Evolutionary conservation across 2,797 vertebrate genomes (phyloP).

Genomic region (Champsocephalus esox): DNA sequence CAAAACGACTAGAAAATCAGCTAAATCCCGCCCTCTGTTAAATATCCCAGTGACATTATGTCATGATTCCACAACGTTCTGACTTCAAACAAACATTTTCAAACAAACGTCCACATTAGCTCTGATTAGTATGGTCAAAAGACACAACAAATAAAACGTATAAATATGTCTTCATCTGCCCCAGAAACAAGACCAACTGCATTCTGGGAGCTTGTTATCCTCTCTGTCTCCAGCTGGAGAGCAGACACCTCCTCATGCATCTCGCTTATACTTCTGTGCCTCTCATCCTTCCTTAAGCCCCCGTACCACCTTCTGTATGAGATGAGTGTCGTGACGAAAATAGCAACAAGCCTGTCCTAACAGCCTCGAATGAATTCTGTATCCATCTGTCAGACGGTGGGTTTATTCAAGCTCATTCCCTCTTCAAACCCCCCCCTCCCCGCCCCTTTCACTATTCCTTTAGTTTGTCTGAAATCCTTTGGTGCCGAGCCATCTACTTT

Average conservation of each 20-base stretch:
- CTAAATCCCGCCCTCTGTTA: not conserved
- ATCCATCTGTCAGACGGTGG: constrained; percentile 74
- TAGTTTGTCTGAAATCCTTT: constrained; percentile 62
- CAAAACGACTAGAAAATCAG: not conserved
- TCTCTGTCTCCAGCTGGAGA: constrained; percentile 43
- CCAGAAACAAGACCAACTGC: constrained; percentile 43
- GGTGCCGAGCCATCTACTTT: constrained; percentile 69
- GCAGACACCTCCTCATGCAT: constrained; percentile 49
- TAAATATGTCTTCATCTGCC: constrained; percentile 20
- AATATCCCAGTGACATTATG: not conserved
- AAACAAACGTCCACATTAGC: not conserved
- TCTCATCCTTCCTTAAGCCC: constrained; percentile 29
- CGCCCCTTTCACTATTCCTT: constrained; percentile 35
- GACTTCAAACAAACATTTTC: constrained; percentile 13
- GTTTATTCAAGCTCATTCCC: constrained; percentile 51
- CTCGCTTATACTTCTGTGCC: constrained; percentile 32
- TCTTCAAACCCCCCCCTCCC: not conserved
- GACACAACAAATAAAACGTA: constrained; percentile 14
- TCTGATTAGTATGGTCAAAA: constrained; percentile 12
- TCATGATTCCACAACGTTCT: not conserved
- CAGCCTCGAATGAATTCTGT: constrained; percentile 63
- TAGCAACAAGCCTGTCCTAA: constrained; percentile 64
- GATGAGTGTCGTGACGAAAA: constrained; percentile 61
- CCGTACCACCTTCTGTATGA: constrained; percentile 59
- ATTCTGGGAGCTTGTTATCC: constrained; percentile 32